Evolutionary conservation across 92 coral and sea anemone species (phyloP), one percentile per base, ranked within the genome.

Genomic region (Palythoa grandis): DNA sequence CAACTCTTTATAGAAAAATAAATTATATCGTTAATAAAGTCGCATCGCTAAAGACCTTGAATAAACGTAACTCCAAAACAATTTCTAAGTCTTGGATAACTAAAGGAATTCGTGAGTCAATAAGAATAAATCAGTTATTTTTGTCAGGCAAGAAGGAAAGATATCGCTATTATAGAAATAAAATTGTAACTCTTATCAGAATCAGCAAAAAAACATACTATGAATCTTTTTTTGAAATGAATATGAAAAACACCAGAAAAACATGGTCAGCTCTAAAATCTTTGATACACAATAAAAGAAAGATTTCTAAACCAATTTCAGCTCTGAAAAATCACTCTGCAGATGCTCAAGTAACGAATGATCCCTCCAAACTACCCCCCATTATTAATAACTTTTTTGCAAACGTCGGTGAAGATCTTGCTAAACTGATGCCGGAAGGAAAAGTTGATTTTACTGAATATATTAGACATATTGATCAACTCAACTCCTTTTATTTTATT

Each of bases 371-470:
- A 35, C 24, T 78, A 54, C 12, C 39, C 4, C 23, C 60, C 54
- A 78, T 78, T 19, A 37, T 78, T 10, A 78, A 78, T 12, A n/a
- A 78, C 56, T 10, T 52, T 52, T 77, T 77, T 77, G 13, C 82
- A 11, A 40, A 57, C 29, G 52, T 77, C 2, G 83, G 83, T 54
- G 23, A 17, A 37, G 66, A 3, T 52, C 43, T 78, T 35, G 83
- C 70, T 54, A 11, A 47, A 54, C 57, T 38, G 48, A 52, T 56
- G 17, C 70, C 83, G 48, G 57, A 78, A 52, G 48, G 50, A 11
- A n/a, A 23, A 12, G 57, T 57, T 35, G 48, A 78, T 11, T 57
- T 78, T 78, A 52, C 48, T 70, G 37, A 78, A 53, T 52, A 53
- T 20, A 29, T 76, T 13, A 40, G 29, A 57, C 61, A 20, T 20